These are phyloP conservation scores for Amblyjoppa proteus DNA, from an alignment of 2,888 invertebrate species.

Conservation along the genomic window DNA sequence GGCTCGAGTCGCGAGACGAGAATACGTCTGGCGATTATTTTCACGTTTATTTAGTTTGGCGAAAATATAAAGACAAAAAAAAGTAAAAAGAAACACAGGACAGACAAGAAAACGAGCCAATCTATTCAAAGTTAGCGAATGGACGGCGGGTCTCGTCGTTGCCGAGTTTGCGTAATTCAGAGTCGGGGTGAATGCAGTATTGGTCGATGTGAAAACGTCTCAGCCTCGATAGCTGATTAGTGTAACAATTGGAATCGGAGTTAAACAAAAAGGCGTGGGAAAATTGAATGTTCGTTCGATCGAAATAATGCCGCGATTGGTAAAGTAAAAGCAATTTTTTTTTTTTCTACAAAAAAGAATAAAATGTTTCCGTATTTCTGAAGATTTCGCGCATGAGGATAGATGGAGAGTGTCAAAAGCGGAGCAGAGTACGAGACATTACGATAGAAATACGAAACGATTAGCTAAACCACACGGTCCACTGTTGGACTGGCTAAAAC, in stretches of 20 bases:
- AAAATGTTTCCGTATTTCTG: neutral
- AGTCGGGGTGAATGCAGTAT: constrained; percentile 28
- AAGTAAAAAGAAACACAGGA: constrained; percentile 6
- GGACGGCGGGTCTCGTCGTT: constrained; percentile 33
- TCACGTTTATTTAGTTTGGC: constrained; percentile 48
- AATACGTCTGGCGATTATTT: constrained; percentile 55
- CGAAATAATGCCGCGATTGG: neutral
- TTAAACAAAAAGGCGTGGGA: neutral
- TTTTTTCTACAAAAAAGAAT: neutral
- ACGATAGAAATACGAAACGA: constrained; percentile 1
- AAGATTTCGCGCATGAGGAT: neutral
- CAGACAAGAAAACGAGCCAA: constrained; percentile 51
- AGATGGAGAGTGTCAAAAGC: neutral
- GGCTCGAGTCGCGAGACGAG: constrained; percentile 54
- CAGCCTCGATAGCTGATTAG: neutral
- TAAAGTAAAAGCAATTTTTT: neutral
- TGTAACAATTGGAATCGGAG: constrained; percentile 1
- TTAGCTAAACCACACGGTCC: constrained; percentile 21
- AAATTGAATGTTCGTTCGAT: neutral
- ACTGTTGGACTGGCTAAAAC: neutral
- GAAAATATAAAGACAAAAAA: constrained; percentile 7
- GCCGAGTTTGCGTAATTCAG: constrained; percentile 45
- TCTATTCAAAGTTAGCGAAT: constrained; percentile 50
- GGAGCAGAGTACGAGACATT: neutral
- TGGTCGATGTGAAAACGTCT: constrained; percentile 6